Evolutionary conservation across 1,140 invertebrate species (phyloP).

Genomic region (Hylaeus volcanicus): DNA sequence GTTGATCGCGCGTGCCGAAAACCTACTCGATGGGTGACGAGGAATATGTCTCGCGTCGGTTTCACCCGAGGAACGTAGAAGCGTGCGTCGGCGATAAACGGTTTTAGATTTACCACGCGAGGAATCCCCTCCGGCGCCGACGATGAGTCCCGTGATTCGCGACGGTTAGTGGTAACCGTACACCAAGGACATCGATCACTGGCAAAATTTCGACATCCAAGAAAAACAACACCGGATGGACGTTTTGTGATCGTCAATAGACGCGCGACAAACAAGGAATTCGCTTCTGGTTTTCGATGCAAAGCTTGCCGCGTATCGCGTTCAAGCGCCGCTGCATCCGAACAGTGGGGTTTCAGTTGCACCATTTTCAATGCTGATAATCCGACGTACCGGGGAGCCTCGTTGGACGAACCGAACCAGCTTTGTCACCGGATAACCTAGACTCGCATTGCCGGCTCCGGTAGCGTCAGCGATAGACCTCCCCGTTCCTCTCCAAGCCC

Average conservation of each 20-base stretch:
- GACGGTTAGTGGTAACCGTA: constrained; percentile 29
- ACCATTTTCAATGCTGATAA: constrained; percentile 75
- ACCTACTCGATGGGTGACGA: neutral
- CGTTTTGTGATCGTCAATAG: constrained; percentile 55
- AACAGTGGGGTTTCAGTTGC: constrained; percentile 75
- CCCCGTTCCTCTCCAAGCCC: neutral
- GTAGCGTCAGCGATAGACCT: constrained; percentile 70
- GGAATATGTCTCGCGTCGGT: too few relatives aligned
- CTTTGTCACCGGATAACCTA: constrained; percentile 78
- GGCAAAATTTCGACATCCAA: constrained; percentile 8
- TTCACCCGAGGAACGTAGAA: neutral
- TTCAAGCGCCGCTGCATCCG: constrained; percentile 76
- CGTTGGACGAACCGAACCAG: constrained; percentile 64
- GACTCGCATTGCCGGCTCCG: constrained; percentile 73
- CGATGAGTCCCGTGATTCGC: neutral
- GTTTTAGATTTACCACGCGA: neutral
- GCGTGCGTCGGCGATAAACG: neutral
- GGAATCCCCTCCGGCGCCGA: neutral
- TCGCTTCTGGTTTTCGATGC: constrained; percentile 70
- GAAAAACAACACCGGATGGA: constrained; percentile 6
- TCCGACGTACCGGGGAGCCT: constrained; percentile 63
- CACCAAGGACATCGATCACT: constrained; percentile 24
- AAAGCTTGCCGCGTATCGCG: constrained; percentile 67
- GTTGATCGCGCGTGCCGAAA: constrained; percentile 15
- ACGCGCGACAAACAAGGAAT: constrained; percentile 60